Evolutionary conservation across 2,797 vertebrate genomes (phyloP), one percentile per base, ranked within the genome.

Genomic region (Takifugu rubripes): DNA sequence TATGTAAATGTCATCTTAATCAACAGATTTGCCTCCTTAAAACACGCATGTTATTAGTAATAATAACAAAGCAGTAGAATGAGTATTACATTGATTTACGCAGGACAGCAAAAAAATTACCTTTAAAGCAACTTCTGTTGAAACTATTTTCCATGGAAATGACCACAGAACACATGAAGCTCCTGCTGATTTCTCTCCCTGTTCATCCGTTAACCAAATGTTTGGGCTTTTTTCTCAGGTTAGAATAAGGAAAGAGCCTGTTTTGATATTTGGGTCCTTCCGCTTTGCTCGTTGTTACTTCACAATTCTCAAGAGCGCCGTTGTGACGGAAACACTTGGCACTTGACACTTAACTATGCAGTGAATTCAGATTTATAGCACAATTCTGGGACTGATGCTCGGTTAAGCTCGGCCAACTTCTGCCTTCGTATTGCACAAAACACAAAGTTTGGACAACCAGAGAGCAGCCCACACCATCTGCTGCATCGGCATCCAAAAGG

Each of bases 1-100:
- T 61, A 59, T 74, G 75, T 75, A 80, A 75, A 79, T 78, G 67
- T 78, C 76, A 64, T 47, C 54, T 62, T 31, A 51, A 44, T 69
- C 63, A 76, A 60, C 45, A 56, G 54, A 52, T 54, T 68, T 3
- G 15, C 15, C 14, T 14, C 1, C 5, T 16, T 43, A 43, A 43
- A 16, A 43, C 12, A 16, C n/a, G 16, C 15, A 44, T 44, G n/a
- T 44, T 44, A 44, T n/a, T 44, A 44, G 16, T 44, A 17, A 16
- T 8, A 17, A 44, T 17, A 17, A 44, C 15, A 44, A 44, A 43
- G 17, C 43, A 3, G 1, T 16, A 17, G 43, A 44, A 44, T 44
- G 43, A 44, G 6, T 17, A 3, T 17, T 44, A 16, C 15, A 16
- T 1, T 21, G 21, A 21, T 21, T 21, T 21, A 21, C 21, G 21